Base-by-base conservation (phyloP, 2,113 vertebrate species). In the Tautogolabrus adspersus region DNA sequence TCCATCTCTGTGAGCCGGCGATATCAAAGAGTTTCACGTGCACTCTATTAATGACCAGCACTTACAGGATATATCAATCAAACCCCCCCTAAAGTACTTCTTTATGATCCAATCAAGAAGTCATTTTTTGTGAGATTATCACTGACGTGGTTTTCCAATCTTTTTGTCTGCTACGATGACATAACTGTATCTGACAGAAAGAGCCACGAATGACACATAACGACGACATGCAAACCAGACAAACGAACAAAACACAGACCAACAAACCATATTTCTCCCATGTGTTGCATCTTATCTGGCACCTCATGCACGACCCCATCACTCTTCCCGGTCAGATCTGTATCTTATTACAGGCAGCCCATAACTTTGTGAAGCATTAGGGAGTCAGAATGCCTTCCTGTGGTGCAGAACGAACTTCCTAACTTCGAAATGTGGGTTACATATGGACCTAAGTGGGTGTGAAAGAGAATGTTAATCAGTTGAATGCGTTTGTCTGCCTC, bases 401-500 rank as follows among this genome's bases (percentile, higher is more conserved):
- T 66, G 62, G 83, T 76, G 58, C 56, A n/a, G 30, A 59, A 72
- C 55, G 79, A 37, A 67, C 46, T 69, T 55, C 60, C 55, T 42
- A 22, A 78, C 79, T 47, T 37, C 19, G 38, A 83, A 79, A 86
- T 78, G 82, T 84, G 65, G 81, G 54, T 46, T 68, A 69, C 86
- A 87, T 81, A 68, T 83, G 79, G 75, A 46, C 21, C 68, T 59
- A 81, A 85, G 84, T 79, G 84, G 71, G 78, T 86, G 84, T 81
- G 84, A 88, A 80, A 77, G 76, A 74, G 81, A 87, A 87, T 79
- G 66, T 85, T 84, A 85, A 89, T 90, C 77, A 89, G 79, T 21
- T 60, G 64, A 68, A 82, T 55, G 56, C 77, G 67, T 72, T 77
- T 75, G 54, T 82, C 49, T 64, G 73, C 62, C 69, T 86, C 21